A percentile compares a stretch with the other conserved stretches of the same genome.
These are phyloP conservation scores for Phania funesta DNA, from an alignment of 2,888 invertebrate species.

Conservation along the genomic window DNA sequence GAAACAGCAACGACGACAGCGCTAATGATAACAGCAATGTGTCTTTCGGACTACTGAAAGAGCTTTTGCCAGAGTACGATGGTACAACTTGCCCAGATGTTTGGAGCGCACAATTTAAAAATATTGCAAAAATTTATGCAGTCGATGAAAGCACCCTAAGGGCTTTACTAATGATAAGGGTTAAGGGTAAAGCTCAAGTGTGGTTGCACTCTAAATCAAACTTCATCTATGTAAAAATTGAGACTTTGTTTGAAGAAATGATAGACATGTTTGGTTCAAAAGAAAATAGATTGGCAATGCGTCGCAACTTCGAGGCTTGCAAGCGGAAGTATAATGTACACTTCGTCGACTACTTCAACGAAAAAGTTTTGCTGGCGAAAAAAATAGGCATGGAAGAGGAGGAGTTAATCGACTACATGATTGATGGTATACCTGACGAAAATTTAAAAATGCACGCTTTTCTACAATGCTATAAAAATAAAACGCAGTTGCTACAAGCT, in stretches of 20 bases:
- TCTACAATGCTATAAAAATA: slow-evolving; percentile 46
- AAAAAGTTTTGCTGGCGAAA: no score
- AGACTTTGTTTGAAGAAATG: no score
- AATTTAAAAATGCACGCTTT: slow-evolving; percentile 45
- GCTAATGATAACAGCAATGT: neutral
- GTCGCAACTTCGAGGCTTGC: no score
- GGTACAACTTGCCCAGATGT: slow-evolving; percentile 11
- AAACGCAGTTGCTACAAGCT: slow-evolving; percentile 40
- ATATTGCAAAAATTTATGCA: neutral
- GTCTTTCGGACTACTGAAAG: neutral
- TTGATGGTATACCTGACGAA: slow-evolving; percentile 60
- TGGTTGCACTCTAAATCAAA: no score
- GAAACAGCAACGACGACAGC: neutral
- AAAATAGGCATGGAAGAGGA: slow-evolving; percentile 46
- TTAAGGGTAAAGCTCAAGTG: no score
- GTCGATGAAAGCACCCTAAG: slow-evolving; percentile 20
- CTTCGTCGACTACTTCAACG: no score
- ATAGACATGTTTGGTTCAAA: no score
- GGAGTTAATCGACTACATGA: slow-evolving; percentile 59
- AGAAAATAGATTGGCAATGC: no score
- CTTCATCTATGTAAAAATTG: no score
- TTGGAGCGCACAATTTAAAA: slow-evolving; percentile 39
- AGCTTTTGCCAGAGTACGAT: slow-evolving; percentile 46
- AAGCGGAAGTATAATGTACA: no score
- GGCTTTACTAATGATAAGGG: slow-evolving; percentile 29